Evolutionary conservation across 2,797 vertebrate species (phyloP).

Genomic region (Lacerta bilineata): DNA sequence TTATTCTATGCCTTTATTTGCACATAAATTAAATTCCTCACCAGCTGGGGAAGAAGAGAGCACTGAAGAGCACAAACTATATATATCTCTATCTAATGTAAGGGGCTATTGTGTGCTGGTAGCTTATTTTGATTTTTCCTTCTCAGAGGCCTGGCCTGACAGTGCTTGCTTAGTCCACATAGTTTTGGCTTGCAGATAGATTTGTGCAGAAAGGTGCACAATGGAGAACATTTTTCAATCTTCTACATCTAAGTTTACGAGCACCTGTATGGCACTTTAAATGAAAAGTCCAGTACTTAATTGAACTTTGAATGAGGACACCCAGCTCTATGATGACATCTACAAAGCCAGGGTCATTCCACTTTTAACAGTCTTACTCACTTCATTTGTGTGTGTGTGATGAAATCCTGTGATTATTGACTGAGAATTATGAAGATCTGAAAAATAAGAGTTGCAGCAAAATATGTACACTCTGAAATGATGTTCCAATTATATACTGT

Average conservation of each 20-base stretch:
- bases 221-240: not conserved
- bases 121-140: not conserved
- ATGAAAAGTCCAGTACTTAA: not conserved
- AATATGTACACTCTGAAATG: not conserved
- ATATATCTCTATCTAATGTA: not conserved
- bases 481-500: not conserved
- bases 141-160: not conserved
- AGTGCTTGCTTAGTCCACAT: not conserved
- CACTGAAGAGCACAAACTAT: not conserved
- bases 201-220: not conserved
- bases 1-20: too few relatives aligned
- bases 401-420: not conserved
- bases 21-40: not conserved
- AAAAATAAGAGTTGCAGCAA: not conserved
- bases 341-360: not conserved
- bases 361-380: not conserved
- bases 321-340: not conserved
- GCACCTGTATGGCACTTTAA: not conserved
- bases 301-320: not conserved
- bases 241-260: not conserved
- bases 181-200: constrained; percentile 2
- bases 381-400: not conserved
- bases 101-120: not conserved
- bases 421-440: not conserved
- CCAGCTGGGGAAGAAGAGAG: not conserved